These are phyloP conservation scores for Hybos culiciformis DNA, from an alignment of 2,888 invertebrate species.

Conservation along the genomic window DNA sequence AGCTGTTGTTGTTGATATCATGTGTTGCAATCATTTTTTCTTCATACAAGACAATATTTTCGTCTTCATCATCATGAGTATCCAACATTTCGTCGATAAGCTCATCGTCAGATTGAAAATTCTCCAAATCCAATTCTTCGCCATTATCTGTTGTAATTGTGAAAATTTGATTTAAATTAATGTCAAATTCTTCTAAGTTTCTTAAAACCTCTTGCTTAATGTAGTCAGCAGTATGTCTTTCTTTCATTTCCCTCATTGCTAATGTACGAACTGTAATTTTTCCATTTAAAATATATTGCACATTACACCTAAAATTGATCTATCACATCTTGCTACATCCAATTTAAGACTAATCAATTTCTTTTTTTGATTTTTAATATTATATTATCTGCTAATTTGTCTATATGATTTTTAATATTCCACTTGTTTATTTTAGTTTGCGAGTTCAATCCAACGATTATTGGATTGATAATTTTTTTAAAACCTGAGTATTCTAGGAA, in stretches of 20 bases:
- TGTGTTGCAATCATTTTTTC: background rate
- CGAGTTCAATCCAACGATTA: slow-evolving; percentile 1
- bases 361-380: background rate
- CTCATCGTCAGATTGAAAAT: background rate
- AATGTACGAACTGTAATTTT: slow-evolving; percentile 8
- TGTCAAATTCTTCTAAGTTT: background rate
- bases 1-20: background rate
- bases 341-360: background rate
- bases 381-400: background rate
- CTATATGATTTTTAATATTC: background rate
- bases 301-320: slow-evolving; percentile 2
- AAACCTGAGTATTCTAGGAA: slow-evolving; percentile 7
- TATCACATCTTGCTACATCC: background rate
- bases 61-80: background rate
- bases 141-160: slow-evolving; percentile 1
- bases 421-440: slow-evolving; percentile 1
- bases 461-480: slow-evolving; percentile 6
- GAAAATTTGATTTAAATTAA: slow-evolving; percentile 2
- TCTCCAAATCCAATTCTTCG: background rate
- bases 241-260: slow-evolving; percentile 10
- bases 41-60: background rate
- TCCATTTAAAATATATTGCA: slow-evolving; percentile 10
- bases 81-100: background rate
- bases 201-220: background rate
- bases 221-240: slow-evolving; percentile 10